Percentiles rank a stretch among this genome's conserved stretches.
Evolutionary conservation across 2,888 invertebrate genomes (phyloP).

Genomic region (Pyrrhosoma nymphula): DNA sequence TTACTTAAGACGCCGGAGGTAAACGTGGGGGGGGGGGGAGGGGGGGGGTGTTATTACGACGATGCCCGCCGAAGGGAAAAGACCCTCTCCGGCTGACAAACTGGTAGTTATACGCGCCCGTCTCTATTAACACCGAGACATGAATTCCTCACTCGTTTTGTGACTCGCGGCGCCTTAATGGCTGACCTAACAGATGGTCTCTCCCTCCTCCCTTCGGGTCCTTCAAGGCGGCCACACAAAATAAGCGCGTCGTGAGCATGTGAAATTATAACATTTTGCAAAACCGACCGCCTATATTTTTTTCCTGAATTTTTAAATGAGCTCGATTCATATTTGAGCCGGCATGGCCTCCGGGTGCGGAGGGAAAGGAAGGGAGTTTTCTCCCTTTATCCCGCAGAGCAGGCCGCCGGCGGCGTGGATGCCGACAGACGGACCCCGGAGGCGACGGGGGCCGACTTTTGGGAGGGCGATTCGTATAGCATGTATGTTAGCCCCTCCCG

Average conservation of each 20-base stretch:
- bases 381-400: neutral
- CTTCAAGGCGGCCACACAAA: neutral
- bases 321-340: neutral
- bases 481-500: no score
- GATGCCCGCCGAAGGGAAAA: neutral
- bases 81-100: neutral
- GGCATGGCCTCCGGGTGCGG: neutral
- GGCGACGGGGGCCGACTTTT: neutral
- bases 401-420: neutral
- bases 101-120: neutral
- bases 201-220: no score
- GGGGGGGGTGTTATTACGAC: neutral
- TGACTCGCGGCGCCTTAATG: neutral
- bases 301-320: neutral
- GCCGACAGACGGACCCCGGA: neutral
- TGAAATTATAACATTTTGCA: neutral
- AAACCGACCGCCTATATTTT: neutral
- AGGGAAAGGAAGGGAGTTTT: neutral
- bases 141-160: neutral
- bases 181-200: slow-evolving; percentile 6
- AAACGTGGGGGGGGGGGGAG: no score
- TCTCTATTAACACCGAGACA: slow-evolving; percentile 4
- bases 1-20: neutral
- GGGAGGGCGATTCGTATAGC: neutral
- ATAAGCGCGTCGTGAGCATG: neutral